Evolutionary conservation across 2,113 vertebrate species (phyloP), one percentile per base, ranked within the genome.

Genomic region (Prunella himalayana): DNA sequence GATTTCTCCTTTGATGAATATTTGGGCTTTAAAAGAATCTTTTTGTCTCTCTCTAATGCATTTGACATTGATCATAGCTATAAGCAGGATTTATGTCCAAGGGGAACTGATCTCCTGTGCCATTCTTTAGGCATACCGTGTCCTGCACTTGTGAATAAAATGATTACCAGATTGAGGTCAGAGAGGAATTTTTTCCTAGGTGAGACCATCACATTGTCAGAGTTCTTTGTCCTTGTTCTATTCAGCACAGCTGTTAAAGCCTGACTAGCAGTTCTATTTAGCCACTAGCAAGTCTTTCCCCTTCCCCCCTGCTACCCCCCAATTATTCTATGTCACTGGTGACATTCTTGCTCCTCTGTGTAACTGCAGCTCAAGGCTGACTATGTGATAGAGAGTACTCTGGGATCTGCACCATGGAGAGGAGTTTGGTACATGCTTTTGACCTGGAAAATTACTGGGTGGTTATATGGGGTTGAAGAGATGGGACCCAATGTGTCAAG

Each of bases 221-320:
- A 66, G 30, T 33, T 65, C 50, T 44, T 75, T 76, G 45, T 33
- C 50, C n/a, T 95, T 70, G 24, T 15, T 16, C 54, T 79, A 12
- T 60, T 81, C 54, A 77, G 21, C 37, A 60, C 33, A 72, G 33
- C 18, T 80, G 9, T 63, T 76, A 66, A 86, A 83, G 25, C 44
- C 59, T 69, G 49, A 16, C 18, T 77, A 64, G 37, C 7, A 47
- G 23, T 51, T 72, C 76, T 51, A 39, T n/a, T 78, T 70, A 88
- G 63, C 10, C 16, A 17, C 39, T 24, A 73, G 39, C 15, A 78
- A 82, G 9, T 24, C 10, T 6, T 24, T 6, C 4, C 7, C 3
- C 2, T 2, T 10, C n/a, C 16, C 1, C 7, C 42, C 11, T 37
- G 6, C 53, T 5, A 8, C 15, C 37, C 13, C 1, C 6, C 39